These are phyloP conservation scores for Hipposideros larvatus DNA, from an alignment of 2,797 vertebrate genomes.

Conservation along the genomic window DNA sequence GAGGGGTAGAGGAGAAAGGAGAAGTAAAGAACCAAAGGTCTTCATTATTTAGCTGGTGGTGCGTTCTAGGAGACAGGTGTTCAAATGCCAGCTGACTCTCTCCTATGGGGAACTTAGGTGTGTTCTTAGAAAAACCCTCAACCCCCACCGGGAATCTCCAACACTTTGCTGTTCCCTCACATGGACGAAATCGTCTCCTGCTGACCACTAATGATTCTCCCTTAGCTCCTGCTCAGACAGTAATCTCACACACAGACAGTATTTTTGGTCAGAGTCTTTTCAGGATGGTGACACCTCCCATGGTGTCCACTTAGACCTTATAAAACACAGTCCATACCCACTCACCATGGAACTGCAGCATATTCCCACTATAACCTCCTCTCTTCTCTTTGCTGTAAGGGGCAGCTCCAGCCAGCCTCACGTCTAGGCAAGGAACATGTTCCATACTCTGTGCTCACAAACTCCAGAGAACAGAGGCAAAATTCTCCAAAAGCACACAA, in stretches of 20 bases:
- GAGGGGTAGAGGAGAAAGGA: slow-evolving; percentile 33
- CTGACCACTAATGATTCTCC: neutral
- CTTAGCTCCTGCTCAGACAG: slow-evolving; percentile 4
- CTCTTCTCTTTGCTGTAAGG: neutral
- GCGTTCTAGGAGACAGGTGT: neutral
- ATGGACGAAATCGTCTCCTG: neutral
- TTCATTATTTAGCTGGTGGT: neutral
- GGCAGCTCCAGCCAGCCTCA: neutral
- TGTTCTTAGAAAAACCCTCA: slow-evolving; percentile 37
- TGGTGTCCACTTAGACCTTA: neutral
- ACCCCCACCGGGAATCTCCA: neutral
- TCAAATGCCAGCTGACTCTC: neutral
- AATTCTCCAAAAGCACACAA: neutral
- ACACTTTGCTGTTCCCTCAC: neutral
- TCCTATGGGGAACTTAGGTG: neutral
- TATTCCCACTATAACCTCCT: neutral
- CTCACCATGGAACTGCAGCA: neutral
- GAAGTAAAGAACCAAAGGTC: slow-evolving; percentile 18
- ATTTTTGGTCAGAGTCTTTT: neutral
- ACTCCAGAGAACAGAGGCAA: neutral
- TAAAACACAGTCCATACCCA: neutral
- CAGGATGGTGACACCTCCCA: neutral
- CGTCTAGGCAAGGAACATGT: neutral
- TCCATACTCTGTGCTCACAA: neutral
- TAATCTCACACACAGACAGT: neutral